Evolutionary conservation across 2,888 invertebrate species (phyloP).

Genomic region (Melanotus villosus): DNA sequence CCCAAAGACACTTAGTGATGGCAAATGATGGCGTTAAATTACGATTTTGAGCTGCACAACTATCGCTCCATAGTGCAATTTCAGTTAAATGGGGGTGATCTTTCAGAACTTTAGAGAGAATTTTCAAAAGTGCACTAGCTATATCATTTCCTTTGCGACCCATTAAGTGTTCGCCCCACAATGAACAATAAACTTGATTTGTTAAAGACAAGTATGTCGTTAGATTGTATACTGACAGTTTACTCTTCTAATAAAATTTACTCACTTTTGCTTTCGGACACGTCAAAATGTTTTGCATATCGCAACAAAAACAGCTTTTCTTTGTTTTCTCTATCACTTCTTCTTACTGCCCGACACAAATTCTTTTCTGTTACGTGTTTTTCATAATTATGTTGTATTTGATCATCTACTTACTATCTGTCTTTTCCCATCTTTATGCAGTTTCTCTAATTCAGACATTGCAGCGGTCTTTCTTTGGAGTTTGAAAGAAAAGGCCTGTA

Average conservation of each 20-base stretch:
- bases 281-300: neutral
- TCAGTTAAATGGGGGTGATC: neutral
- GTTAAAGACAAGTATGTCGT: neutral
- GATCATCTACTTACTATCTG: too few relatives aligned
- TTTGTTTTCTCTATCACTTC: too few relatives aligned
- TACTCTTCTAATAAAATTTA: neutral
- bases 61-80: constrained; percentile 50
- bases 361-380: too few relatives aligned
- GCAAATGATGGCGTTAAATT: constrained; percentile 46
- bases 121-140: neutral
- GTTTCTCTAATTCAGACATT: too few relatives aligned
- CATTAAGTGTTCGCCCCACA: neutral
- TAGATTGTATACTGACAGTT: neutral
- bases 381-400: too few relatives aligned
- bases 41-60: constrained; percentile 50
- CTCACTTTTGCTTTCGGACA: neutral
- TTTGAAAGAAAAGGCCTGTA: too few relatives aligned
- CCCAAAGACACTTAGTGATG: neutral
- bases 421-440: too few relatives aligned
- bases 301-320: too few relatives aligned
- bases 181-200: neutral
- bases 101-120: neutral
- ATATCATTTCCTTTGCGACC: neutral
- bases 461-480: too few relatives aligned
- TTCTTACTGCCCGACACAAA: too few relatives aligned